Evolutionary conservation across 2,888 invertebrate species (phyloP).

Genomic region (Dusona sp.): DNA sequence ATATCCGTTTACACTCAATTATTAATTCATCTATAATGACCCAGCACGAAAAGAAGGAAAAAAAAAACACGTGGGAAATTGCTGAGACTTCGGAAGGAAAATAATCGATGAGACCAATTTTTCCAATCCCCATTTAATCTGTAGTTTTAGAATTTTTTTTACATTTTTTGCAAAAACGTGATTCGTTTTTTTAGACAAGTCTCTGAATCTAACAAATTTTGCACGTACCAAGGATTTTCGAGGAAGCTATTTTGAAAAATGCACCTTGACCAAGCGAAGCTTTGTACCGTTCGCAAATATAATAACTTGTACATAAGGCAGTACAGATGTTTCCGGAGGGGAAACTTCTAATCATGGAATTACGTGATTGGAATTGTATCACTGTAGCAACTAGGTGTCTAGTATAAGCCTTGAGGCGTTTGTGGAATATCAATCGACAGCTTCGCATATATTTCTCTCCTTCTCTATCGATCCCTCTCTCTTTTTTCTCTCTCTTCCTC

Average conservation of each 20-base stretch:
- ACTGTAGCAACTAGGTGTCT: constrained; percentile 43
- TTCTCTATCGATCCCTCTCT: constrained; percentile 8
- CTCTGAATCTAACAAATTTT: not conserved
- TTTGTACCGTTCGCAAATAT: constrained; percentile 21
- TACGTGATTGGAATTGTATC: constrained; percentile 59
- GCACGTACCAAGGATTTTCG: not conserved
- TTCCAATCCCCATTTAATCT: not conserved
- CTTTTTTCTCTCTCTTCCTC: not conserved
- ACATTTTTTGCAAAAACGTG: not conserved
- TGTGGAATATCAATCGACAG: constrained; percentile 62
- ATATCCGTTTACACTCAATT: not conserved
- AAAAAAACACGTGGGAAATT: not conserved
- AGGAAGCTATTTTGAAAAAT: not conserved
- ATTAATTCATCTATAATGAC: constrained; percentile 22
- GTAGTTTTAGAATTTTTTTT: not conserved
- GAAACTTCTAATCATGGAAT: constrained; percentile 52
- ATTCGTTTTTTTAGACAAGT: not conserved
- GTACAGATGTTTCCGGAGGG: constrained; percentile 47
- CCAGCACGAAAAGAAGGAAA: not conserved
- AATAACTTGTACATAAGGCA: constrained; percentile 17
- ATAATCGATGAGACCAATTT: not conserved
- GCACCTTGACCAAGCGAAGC: not conserved
- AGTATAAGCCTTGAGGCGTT: constrained; percentile 47
- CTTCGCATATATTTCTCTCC: constrained; percentile 46
- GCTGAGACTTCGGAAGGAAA: not conserved